Base-by-base conservation (phyloP, 92 coral and sea anemone species). In the Bergia puertoricense region DNA sequence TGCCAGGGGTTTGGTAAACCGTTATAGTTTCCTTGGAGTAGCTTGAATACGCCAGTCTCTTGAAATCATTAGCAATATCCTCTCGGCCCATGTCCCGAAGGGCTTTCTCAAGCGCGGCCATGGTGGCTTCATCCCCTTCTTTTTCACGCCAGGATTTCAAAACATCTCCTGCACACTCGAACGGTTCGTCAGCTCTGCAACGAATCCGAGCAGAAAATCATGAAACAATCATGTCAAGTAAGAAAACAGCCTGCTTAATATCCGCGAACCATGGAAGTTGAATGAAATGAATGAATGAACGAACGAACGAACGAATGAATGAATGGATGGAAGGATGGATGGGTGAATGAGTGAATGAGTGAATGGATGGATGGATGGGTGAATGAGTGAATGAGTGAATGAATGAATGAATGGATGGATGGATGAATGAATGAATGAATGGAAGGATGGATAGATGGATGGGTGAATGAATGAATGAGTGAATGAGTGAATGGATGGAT, bases 31-130 rank as follows among this genome's bases (percentile, higher is more conserved):
- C 98, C 78, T 91, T 92, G 30, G 96, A 86, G 86, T 96, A 96
- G 89, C 98, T 96, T n/a, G 97, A 92, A 86, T 97, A 95, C 7
- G 99, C 99, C 67, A 97, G 92, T 38, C 89, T 91, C 78, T 97
- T 97, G 92, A 97, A 97, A 68, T 97, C 93, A 3, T 91, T 90
- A 6, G 90, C 81, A 80, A 97, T 88, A 83, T 95, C 98, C 38
- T 91, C 97, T 54, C 99, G 96, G 78, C 94, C 95, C 75, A 92
- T 93, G 77, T 91, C 92, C 69, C 88, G 92, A 51, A 97, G 95
- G 30, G 98, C 96, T 71, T 89, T 78, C 85, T 97, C 98, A 42
- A 97, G 91, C 74, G 92, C 85, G 36, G 95, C 96, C 99, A 97
- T 95, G 73, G 86, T 95, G 74, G 99, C 98, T 81, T 97, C 97